Base-by-base conservation (phyloP, 1,140 invertebrate genomes). In the Brachionus plicatilis region DNA sequence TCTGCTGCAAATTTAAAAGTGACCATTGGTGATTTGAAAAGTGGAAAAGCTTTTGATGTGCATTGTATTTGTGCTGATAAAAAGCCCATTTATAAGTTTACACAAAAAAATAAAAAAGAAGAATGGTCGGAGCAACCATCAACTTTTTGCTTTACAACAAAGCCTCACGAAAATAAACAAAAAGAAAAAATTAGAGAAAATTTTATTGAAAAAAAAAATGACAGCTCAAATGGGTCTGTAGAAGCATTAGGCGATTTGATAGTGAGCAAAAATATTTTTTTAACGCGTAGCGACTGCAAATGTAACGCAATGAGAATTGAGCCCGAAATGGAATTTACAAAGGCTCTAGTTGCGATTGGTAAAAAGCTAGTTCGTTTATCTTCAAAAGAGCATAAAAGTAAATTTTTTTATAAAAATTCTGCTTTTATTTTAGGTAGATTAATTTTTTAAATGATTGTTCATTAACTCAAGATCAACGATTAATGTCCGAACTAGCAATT, bases 11-110 rank as follows among this genome's bases (percentile, higher is more conserved):
- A 29, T 76, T n/a, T 27, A 14, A 82, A 65, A 82, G 6, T 60
- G 37, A 33, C 66, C 9, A 47, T 84, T 45, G 96, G 96, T 50
- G 96, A 99, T 91, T 89, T 98, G 80, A 93, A 93, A 80, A 95
- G 95, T 56, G 97, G 96, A 45, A 92, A 94, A 86, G 96, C 96
- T 29, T 99, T 98, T 90, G 95, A 98, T 89, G 97, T 95, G 89
- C 95, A 96, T 83, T 99, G 97, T 91, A 93, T 93, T 85, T 98
- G 96, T 90, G 93, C 93, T 88, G 93, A 92, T 29, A 47, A 50
- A 24, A 41, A 45, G 20, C 2, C 9, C 5, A 6, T 7, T 7
- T 7, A 37, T 45, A 20, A 45, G 14, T n/a, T 45, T 7, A 9
- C 37, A 14, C 8, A 24, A 20, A 53, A 50, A 12, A 29, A 76